These are phyloP conservation scores for Eupithecia subfuscata DNA, from an alignment of 2,888 invertebrate genomes.

Conservation along the genomic window DNA sequence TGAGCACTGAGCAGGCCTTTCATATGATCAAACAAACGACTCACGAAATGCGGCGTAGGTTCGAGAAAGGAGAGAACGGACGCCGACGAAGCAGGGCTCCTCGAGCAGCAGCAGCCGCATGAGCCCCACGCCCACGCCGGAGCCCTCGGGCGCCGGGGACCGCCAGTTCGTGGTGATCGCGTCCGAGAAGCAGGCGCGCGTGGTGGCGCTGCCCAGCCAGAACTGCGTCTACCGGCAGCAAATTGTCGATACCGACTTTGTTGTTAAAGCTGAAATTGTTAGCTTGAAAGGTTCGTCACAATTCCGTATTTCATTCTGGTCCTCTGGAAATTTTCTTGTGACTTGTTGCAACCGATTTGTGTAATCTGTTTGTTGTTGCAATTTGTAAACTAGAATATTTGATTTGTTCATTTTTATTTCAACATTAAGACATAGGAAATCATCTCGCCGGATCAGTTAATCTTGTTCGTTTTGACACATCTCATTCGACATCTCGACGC, in stretches of 20 bases:
- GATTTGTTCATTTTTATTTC: background rate
- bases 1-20: no score
- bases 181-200: constrained; percentile 97
- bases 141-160: constrained; percentile 82
- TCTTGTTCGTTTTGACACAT: no score
- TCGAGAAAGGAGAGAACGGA: constrained; percentile 76
- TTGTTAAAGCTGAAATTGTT: constrained; percentile 96
- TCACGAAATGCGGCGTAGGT: constrained; percentile 47
- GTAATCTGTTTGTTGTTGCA: no score
- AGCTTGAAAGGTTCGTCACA: constrained; percentile 91
- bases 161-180: constrained; percentile 96
- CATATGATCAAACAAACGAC: background rate
- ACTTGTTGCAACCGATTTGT: background rate
- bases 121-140: constrained; percentile 88
- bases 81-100: constrained; percentile 86
- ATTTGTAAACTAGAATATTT: no score
- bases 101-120: constrained; percentile 86
- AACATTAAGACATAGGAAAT: background rate
- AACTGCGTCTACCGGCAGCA: constrained; percentile 97
- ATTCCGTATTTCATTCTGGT: background rate
- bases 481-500: background rate
- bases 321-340: background rate
- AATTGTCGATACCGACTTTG: constrained; percentile 96
- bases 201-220: constrained; percentile 97
- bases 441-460: background rate